These are phyloP conservation scores for Teleopsis dalmanni DNA, from an alignment of 1,140 invertebrate genomes.

Conservation along the genomic window DNA sequence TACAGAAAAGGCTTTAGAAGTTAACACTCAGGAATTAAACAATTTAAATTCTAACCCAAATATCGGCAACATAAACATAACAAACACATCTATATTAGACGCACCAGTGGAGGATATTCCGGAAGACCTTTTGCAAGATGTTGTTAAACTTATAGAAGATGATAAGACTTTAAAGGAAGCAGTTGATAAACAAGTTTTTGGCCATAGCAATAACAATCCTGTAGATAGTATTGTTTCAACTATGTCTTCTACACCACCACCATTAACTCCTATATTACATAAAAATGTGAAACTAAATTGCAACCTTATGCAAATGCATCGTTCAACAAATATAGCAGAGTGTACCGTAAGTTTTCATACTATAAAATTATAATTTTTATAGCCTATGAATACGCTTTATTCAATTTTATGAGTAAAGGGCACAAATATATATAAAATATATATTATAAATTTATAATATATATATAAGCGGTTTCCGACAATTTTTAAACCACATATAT, in stretches of 20 bases:
- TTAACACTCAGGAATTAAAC: neutral
- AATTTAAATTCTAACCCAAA: neutral
- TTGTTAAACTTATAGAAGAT: slow-evolving; percentile 57
- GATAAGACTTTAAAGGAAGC: slow-evolving; percentile 60
- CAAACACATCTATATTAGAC: slow-evolving; percentile 19
- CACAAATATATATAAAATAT: too few relatives aligned
- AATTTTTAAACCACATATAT: too few relatives aligned
- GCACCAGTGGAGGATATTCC: slow-evolving; percentile 53
- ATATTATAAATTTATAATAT: too few relatives aligned
- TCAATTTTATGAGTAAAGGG: too few relatives aligned
- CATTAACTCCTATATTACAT: slow-evolving; percentile 1
- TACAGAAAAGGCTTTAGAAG: slow-evolving; percentile 23
- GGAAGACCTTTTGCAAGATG: slow-evolving; percentile 59
- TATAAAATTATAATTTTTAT: too few relatives aligned
- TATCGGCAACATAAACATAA: slow-evolving; percentile 20
- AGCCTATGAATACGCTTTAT: too few relatives aligned
- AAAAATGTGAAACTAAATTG: neutral
- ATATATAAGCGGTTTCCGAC: too few relatives aligned
- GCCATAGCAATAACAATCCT: slow-evolving; percentile 1
- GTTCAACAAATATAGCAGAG: too few relatives aligned
- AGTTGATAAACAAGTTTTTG: slow-evolving; percentile 53
- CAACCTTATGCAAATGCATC: too few relatives aligned
- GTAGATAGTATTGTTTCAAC: neutral
- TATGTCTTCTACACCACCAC: neutral
- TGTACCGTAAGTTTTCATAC: too few relatives aligned